Percentiles rank a stretch among this genome's conserved stretches.
phyloP scores from a whole-genome alignment of 2,797 vertebrate species.

The Lagocephalus sceleratus region DNA sequence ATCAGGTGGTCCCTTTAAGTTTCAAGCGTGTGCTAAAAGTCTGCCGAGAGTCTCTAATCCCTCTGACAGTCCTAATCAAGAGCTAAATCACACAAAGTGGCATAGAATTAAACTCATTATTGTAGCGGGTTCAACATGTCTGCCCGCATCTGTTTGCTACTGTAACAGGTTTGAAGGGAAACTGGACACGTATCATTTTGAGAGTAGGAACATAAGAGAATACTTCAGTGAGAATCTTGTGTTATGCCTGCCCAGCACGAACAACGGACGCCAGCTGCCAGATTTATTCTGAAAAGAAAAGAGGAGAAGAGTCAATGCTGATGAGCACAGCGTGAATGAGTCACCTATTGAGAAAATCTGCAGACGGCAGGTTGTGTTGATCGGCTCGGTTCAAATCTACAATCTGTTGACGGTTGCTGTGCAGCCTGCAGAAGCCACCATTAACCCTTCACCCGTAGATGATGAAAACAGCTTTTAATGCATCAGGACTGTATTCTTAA shows the following conservation, averaged over 20 bases:
- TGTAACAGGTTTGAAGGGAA: constrained; percentile 14
- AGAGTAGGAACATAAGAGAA: constrained; percentile 4
- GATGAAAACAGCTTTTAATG: constrained; percentile 29
- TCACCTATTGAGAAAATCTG: constrained; percentile 12
- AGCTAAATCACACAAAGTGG: not conserved
- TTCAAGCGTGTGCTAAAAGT: constrained; percentile 23
- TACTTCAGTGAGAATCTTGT: constrained; percentile 40
- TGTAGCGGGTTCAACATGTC: constrained; percentile 7
- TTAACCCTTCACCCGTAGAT: constrained; percentile 42
- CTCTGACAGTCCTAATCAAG: constrained; percentile 7
- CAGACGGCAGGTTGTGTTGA: constrained; percentile 31
- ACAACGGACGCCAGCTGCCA: constrained; percentile 50
- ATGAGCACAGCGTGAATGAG: constrained; percentile 6
- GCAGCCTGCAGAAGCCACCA: constrained; percentile 5
- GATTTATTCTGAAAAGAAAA: constrained; percentile 29
- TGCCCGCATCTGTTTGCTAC: no score
- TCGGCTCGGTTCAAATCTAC: constrained; percentile 36
- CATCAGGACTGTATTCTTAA: no score
- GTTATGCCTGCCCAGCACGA: constrained; percentile 32
- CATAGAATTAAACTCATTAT: constrained; percentile 8
- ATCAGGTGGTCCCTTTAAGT: constrained; percentile 2
- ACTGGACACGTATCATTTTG: constrained; percentile 23
- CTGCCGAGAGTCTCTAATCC: constrained; percentile 10
- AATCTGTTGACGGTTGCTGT: constrained; percentile 12
- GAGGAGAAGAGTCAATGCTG: constrained; percentile 12